phyloP scores from a whole-genome alignment of 92 coral and sea anemone genomes.

The Pocillopora meandrina region DNA sequence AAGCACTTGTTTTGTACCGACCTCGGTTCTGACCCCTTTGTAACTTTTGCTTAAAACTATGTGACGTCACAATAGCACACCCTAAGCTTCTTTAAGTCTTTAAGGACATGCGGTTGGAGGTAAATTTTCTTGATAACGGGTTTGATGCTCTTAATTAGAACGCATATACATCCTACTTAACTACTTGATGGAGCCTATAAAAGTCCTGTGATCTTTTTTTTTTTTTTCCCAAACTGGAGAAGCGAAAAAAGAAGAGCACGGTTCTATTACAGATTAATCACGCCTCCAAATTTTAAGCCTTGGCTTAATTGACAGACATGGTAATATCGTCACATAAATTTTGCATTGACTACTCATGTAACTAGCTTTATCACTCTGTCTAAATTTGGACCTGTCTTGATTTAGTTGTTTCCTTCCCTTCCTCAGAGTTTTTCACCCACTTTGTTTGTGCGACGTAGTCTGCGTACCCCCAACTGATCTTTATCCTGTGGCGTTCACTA shows the following conservation, averaged over 20 bases:
- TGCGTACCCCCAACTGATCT: conserved; percentile 20
- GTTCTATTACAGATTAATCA: background rate
- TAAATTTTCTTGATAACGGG: background rate
- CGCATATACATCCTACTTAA: background rate
- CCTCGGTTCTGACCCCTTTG: conserved; percentile 40
- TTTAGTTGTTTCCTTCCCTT: background rate
- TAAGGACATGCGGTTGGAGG: conserved; percentile 9
- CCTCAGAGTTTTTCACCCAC: background rate
- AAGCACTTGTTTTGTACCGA: conserved; percentile 26
- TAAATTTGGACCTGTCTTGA: conserved; percentile 4
- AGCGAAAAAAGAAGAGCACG: background rate
- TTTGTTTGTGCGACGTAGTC: background rate
- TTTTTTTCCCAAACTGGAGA: background rate
- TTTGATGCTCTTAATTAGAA: background rate
- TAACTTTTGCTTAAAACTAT: background rate
- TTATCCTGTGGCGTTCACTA: conserved; percentile 11
- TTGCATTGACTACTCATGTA: background rate
- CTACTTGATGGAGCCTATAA: background rate
- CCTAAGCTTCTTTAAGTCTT: conserved; percentile 19
- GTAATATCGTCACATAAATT: conserved; percentile 2
- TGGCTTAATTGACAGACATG: conserved; percentile 25
- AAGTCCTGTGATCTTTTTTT: background rate
- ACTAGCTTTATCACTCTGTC: too few species aligned
- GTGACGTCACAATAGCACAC: conserved; percentile 48
- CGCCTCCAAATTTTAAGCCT: conserved; percentile 25